Percentiles rank a stretch among this genome's conserved stretches.
Evolutionary conservation across 2,797 vertebrate species (phyloP).

Genomic region (Erithacus rubecula): DNA sequence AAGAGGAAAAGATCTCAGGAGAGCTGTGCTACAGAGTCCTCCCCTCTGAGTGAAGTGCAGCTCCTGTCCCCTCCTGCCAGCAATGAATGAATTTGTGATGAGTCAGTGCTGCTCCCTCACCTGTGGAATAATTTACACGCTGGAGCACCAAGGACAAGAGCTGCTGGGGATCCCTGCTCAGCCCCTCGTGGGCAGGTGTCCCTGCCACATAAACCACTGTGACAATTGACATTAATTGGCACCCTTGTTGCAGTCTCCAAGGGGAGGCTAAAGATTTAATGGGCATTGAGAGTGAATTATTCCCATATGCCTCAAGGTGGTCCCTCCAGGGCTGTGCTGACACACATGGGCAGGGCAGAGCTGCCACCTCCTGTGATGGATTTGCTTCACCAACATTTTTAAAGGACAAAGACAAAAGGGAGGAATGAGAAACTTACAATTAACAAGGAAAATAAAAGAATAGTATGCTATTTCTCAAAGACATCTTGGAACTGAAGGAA

Average conservation of each 20-base stretch:
- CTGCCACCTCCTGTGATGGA: background rate
- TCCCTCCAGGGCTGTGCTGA: background rate
- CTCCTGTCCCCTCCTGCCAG: background rate
- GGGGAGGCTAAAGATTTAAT: conserved; percentile 46
- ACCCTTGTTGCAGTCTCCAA: background rate
- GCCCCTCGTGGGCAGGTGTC: background rate
- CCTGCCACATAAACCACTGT: background rate
- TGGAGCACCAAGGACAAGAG: background rate
- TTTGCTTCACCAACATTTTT: background rate
- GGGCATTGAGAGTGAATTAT: conserved; percentile 42
- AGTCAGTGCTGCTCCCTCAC: background rate
- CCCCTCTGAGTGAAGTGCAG: fast-evolving
- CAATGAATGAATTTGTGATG: background rate
- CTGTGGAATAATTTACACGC: background rate
- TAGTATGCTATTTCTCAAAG: background rate
- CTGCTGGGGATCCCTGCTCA: background rate
- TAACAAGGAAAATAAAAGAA: background rate
- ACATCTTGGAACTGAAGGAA: background rate
- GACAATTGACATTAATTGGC: conserved; percentile 53
- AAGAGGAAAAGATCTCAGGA: background rate
- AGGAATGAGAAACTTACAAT: background rate
- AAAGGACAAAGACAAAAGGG: background rate
- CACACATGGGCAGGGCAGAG: background rate
- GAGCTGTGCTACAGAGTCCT: background rate
- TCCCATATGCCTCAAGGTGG: conserved; percentile 8